Base-by-base conservation (phyloP, 2,888 invertebrate genomes). In the Pachliopta kotzebuea region DNA sequence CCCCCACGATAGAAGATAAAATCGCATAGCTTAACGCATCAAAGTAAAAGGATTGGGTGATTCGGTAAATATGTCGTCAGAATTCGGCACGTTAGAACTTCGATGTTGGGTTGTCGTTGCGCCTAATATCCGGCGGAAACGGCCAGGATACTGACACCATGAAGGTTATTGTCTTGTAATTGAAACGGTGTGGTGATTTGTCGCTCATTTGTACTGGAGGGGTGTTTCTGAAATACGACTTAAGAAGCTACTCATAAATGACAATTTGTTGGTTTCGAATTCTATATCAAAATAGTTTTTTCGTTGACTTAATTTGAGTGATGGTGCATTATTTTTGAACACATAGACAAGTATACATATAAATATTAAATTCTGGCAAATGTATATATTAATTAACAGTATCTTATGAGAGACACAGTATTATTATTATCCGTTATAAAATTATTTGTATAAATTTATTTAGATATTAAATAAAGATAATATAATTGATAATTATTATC, bases 81-180 rank as follows among this genome's bases (percentile, higher is more conserved):
- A 84, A 79, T 86, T 87, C 85, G 86, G 85, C 74, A 72, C 76
- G 73, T 82, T 77, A 84, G 84, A 84, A 82, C 84, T 57, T 74
- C 71, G 72, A 71, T 73, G 73, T 74, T 31, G 55, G 31, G 54
- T 62, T 62, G 79, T 81, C 82, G 84, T 77, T 79, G 78, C 80
- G 84, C 76, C 76, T 81, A 81, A 88, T 89, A 88, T 90, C 90
- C 90, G 90, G 74, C 89, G 90, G 90, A 91, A 85, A 87, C 81
- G 83, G 74, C 76, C 76, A 73, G 76, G 76, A 78, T 78, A 72
- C 74, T 72, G 77, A 81, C 83, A 79, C 78, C 76, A 72, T 71
- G 75, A 76, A 80, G 80, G 81, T 85, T 84, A 86, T 85, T 84
- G 84, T 83, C 83, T 74, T 83, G 81, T 90, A 88, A 90, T 89